These are phyloP conservation scores for Melieria crassipennis DNA, from an alignment of 2,888 invertebrate species.

Conservation along the genomic window DNA sequence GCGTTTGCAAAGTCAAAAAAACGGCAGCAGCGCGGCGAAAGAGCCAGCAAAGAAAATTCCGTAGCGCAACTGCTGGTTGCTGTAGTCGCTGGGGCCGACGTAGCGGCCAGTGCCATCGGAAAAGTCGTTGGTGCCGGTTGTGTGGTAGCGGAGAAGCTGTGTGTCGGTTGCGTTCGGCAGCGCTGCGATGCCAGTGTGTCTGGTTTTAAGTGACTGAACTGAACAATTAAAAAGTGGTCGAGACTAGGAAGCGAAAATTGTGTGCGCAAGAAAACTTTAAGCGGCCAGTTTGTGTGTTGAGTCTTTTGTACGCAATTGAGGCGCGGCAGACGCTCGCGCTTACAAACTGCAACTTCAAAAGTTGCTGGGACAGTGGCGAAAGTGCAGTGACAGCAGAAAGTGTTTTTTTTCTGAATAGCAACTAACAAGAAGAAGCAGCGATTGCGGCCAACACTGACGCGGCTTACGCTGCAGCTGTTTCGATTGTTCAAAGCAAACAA, in stretches of 20 bases:
- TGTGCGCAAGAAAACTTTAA: neutral
- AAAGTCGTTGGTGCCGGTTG: slow-evolving; percentile 9
- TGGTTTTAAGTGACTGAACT: neutral
- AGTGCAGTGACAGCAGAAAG: too few species aligned
- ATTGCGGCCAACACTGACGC: too few species aligned
- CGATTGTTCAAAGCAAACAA: too few species aligned
- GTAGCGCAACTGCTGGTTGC: neutral
- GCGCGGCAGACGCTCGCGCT: too few species aligned
- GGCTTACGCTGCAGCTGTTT: too few species aligned
- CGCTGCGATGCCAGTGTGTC: neutral
- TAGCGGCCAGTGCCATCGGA: slow-evolving; percentile 22
- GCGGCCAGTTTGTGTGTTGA: slow-evolving; percentile 18
- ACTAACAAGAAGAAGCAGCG: too few species aligned
- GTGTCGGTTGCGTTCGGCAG: neutral
- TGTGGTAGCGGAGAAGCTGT: neutral
- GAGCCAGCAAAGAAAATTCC: slow-evolving; percentile 10
- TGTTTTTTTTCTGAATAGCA: too few species aligned
- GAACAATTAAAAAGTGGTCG: too few species aligned
- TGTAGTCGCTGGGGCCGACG: neutral
- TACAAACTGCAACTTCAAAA: too few species aligned
- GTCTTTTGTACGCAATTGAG: slow-evolving; percentile 10
- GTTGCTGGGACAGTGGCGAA: too few species aligned
- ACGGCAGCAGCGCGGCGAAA: slow-evolving; percentile 4
- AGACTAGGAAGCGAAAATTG: neutral
- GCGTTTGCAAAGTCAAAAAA: slow-evolving; percentile 19